Conservation (phyloP, 2,797 vertebrate species). For the Coranthus polyacanthus region DNA sequence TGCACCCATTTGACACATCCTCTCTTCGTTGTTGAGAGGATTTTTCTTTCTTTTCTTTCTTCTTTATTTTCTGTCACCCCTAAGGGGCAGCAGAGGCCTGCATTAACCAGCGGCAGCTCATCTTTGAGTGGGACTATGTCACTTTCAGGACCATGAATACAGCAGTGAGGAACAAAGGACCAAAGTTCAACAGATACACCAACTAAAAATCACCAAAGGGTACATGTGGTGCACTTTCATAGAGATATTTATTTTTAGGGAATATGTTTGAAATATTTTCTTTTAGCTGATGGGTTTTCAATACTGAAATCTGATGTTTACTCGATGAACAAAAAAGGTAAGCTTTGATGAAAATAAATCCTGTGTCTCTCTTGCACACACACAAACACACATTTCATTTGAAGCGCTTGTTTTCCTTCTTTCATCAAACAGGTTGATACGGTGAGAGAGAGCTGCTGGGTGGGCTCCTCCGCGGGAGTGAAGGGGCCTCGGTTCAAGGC, state of each 20-base stretch:
- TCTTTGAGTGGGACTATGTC: slow-evolving; percentile 39
- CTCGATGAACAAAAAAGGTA: slow-evolving; percentile 18
- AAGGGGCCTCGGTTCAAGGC: slow-evolving; percentile 72
- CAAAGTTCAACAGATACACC: slow-evolving; percentile 51
- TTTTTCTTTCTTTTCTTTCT: no score
- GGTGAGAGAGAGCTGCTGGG: slow-evolving; percentile 68
- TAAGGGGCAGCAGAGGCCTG: slow-evolving; percentile 85
- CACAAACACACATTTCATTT: slow-evolving; percentile 28
- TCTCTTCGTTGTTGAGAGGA: not conserved
- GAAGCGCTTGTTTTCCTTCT: slow-evolving; percentile 58
- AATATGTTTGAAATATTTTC: not conserved
- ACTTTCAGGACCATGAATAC: slow-evolving; percentile 31
- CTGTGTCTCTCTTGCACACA: slow-evolving; percentile 23
- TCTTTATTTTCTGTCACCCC: slow-evolving; percentile 59
- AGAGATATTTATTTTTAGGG: slow-evolving; percentile 1
- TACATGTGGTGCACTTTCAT: not conserved
- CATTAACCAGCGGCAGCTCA: slow-evolving; percentile 45
- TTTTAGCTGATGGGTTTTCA: not conserved
- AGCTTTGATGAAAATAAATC: slow-evolving; percentile 24
- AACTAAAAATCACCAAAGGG: slow-evolving; percentile 29
- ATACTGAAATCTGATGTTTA: slow-evolving; percentile 10
- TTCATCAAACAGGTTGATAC: slow-evolving; percentile 75
- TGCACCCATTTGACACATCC: not conserved
- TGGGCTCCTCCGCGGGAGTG: slow-evolving; percentile 67
- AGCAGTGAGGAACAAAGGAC: slow-evolving; percentile 52